Percentiles rank a stretch among this genome's conserved stretches.
Conservation (phyloP, 2,113 vertebrate species). For the Anseranas semipalmata region DNA sequence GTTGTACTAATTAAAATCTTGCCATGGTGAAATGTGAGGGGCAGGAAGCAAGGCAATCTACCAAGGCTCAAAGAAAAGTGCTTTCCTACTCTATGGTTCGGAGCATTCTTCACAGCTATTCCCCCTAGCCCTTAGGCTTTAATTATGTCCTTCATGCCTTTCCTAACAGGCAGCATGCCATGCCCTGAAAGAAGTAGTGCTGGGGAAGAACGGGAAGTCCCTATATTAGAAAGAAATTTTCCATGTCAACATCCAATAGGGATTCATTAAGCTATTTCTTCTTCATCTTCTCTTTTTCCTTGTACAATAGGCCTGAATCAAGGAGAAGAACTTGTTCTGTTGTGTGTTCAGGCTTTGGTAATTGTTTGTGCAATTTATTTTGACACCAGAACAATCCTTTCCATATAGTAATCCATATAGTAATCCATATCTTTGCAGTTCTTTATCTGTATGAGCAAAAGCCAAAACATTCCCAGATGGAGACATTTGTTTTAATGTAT, state of each 20-base stretch:
- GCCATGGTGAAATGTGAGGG: neutral
- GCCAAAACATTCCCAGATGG: neutral
- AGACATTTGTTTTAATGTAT: neutral
- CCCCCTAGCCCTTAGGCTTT: neutral
- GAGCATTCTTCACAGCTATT: neutral
- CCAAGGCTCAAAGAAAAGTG: neutral
- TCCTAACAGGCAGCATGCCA: neutral
- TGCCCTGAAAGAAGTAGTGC: neutral
- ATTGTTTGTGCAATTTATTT: neutral
- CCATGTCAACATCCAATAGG: neutral
- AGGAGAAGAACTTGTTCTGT: neutral
- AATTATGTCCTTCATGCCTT: neutral
- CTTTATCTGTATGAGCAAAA: neutral
- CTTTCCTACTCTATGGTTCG: neutral
- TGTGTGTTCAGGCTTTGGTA: neutral
- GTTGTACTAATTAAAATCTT: neutral
- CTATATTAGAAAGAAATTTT: neutral
- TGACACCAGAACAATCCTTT: neutral
- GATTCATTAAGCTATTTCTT: neutral
- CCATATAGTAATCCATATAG: neutral
- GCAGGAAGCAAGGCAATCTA: neutral
- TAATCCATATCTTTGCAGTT: neutral
- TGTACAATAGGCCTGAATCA: neutral
- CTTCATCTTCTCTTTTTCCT: neutral
- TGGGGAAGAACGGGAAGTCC: neutral